Evolutionary conservation across 2,113 vertebrate genomes (phyloP), one percentile per base, ranked within the genome.

Genomic region (Dolichotis patagonum): DNA sequence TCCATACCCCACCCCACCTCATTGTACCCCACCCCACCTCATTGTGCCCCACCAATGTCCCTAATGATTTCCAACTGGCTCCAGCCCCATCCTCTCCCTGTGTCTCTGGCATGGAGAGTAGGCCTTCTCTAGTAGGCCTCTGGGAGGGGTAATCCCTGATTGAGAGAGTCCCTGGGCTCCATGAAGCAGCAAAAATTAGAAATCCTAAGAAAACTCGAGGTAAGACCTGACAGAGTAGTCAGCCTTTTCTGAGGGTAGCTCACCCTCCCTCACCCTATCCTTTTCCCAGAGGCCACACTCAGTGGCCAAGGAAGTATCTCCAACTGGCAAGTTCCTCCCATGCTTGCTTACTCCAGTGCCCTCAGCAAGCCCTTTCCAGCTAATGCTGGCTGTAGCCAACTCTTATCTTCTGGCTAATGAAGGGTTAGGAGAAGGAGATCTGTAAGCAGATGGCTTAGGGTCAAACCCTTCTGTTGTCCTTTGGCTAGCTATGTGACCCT

Each of bases 21-120:
- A 38, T 62, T 85, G 71, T 69, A 16, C 85, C 54, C 1, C 7
- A n/a, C 77, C 62, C n/a, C n/a, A 83, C 62, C 94, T 95, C 65
- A 38, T 62, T 85, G 71, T 69, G 19, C 85, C 54, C 1, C 7
- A n/a, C 77, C 62, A 96, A 96, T 60, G 58, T 96, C 93, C 92
- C 90, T 98, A 97, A 96, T 95, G 89, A 95, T 81, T 95, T 93
- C 96, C 97, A 98, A 95, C 95, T 95, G 98, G 94, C 80, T 80
- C 65, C 96, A 98, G 96, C 28, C 96, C 56, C 52, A 91, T 90
- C 96, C 95, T 95, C 52, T 93, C 75, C 96, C 92, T 38, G 35
- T 58, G 88, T 71, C 38, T 90, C 78, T 90, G 43, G 63, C 52
- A 90, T 5, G 0, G 60, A 96, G 82, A 95, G 60, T 83, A 98